These are phyloP conservation scores for Alfaro cultratus DNA, from an alignment of 2,797 vertebrate genomes.

Conservation along the genomic window DNA sequence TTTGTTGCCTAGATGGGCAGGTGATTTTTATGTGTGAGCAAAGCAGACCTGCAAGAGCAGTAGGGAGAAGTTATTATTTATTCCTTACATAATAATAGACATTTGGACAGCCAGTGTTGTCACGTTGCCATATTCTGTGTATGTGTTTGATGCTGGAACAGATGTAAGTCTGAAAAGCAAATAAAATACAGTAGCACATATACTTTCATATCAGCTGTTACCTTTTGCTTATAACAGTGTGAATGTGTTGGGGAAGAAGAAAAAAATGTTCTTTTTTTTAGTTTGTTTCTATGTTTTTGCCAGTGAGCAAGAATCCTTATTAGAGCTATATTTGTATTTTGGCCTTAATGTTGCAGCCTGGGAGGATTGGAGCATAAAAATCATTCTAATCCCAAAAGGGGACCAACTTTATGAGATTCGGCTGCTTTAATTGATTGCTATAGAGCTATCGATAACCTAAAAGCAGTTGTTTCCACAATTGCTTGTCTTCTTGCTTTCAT, in stretches of 20 bases:
- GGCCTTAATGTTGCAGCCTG: conserved; percentile 35
- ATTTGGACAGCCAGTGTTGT: conserved; percentile 78
- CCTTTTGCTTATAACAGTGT: conserved; percentile 54
- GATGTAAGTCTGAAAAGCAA: conserved; percentile 70
- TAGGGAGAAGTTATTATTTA: conserved; percentile 80
- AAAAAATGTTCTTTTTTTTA: conserved; percentile 44
- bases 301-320: conserved; percentile 35
- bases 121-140: conserved; percentile 78
- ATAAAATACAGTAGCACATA: conserved; percentile 60
- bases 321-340: conserved; percentile 26
- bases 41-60: conserved; percentile 76
- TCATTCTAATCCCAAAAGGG: conserved; percentile 63
- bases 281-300: conserved; percentile 45
- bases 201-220: conserved; percentile 66
- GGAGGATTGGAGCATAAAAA: conserved; percentile 22
- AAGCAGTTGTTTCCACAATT: conserved; percentile 83
- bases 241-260: conserved; percentile 45
- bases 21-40: conserved; percentile 82
- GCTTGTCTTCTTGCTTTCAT: conserved; percentile 68
- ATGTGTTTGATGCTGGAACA: conserved; percentile 72
- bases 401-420: conserved; percentile 65
- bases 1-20: conserved; percentile 83
- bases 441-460: conserved; percentile 86
- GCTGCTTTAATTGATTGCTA: conserved; percentile 88
- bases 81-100: conserved; percentile 76